Base-by-base conservation (phyloP, 2,113 vertebrate species). In the Takifugu bimaculatus region DNA sequence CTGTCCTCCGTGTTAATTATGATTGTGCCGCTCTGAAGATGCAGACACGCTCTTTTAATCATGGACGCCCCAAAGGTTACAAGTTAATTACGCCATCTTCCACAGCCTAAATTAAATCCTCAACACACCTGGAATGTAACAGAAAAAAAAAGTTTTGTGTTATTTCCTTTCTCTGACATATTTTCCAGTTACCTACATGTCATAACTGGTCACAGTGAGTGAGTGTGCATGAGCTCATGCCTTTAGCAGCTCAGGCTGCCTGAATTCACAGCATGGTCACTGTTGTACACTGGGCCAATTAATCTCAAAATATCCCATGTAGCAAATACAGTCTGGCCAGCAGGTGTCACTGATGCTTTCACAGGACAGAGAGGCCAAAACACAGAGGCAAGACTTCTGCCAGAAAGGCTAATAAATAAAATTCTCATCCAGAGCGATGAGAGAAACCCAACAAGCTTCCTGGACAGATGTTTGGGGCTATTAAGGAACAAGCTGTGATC, bases 31-130 rank as follows among this genome's bases (percentile, higher is more conserved):
- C 50, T 64, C 54, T 60, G 15, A 68, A 57, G 61, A 69, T 54
- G 25, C 55, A 26, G 10, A 25, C 35, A 42, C 51, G 43, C 45
- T 50, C 27, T 2, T 74, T 60, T 42, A 61, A 45, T 75, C 69
- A 29, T 47, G 6, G 35, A 25, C 72, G 63, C 52, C n/a, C 39
- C 29, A 32, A 65, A 78, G 80, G 76, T 80, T 63, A 74, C 26
- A 74, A 63, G 72, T 75, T 84, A 88, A 85, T 88, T 81, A 81
- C 35, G 57, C 26, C n/a, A 9, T 29, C 51, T 62, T 50, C 69
- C 54, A 15, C 26, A 14, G 59, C 51, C 59, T 39, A 6, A 27
- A 67, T 54, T 52, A 67, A 65, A 56, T 14, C 50, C 39, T 28
- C 45, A 26, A 20, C 12, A 14, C 44, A 57, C n/a, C 15, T 63